Conservation (phyloP, 1,140 invertebrate genomes). For the Cotesia typhae region DNA sequence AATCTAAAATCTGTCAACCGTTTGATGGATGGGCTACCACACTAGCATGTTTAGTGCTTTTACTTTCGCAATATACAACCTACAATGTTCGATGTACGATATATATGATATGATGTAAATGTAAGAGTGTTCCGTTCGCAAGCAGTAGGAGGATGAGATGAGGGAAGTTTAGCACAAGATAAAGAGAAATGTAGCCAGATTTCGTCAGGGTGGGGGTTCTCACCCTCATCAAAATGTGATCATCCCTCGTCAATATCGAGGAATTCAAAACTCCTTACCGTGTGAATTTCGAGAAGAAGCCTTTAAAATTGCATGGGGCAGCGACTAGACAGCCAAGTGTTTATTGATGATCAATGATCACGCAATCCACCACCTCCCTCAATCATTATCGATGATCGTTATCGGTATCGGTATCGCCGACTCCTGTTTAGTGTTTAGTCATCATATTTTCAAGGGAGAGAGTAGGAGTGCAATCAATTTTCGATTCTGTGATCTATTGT, state of each 20-base stretch:
- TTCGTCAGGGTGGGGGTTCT: slow-evolving; percentile 36
- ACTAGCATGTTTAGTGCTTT: slow-evolving; percentile 61
- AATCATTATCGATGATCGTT: slow-evolving; percentile 22
- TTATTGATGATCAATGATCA: slow-evolving; percentile 17
- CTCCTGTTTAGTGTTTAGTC: too few species aligned
- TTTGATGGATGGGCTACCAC: slow-evolving; percentile 63
- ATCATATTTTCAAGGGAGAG: neutral
- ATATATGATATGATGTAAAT: neutral
- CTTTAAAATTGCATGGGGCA: slow-evolving; percentile 48
- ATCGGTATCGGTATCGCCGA: neutral
- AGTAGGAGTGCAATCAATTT: neutral
- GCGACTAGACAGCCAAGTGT: too few species aligned
- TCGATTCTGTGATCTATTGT: neutral
- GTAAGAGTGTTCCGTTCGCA: slow-evolving; percentile 4
- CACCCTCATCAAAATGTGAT: slow-evolving; percentile 59
- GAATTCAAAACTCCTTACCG: slow-evolving; percentile 57
- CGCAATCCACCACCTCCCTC: neutral
- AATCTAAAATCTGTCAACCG: slow-evolving; percentile 66
- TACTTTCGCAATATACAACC: slow-evolving; percentile 43
- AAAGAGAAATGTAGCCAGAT: slow-evolving; percentile 13
- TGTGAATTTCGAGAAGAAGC: slow-evolving; percentile 46
- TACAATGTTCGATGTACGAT: neutral
- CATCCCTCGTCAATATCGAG: slow-evolving; percentile 52
- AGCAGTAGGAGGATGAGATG: neutral
- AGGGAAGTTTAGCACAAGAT: neutral